A percentile compares a stretch with the other conserved stretches of the same genome.
Conservation (phyloP, 1,140 invertebrate genomes). For the Parapsyche elsis region DNA sequence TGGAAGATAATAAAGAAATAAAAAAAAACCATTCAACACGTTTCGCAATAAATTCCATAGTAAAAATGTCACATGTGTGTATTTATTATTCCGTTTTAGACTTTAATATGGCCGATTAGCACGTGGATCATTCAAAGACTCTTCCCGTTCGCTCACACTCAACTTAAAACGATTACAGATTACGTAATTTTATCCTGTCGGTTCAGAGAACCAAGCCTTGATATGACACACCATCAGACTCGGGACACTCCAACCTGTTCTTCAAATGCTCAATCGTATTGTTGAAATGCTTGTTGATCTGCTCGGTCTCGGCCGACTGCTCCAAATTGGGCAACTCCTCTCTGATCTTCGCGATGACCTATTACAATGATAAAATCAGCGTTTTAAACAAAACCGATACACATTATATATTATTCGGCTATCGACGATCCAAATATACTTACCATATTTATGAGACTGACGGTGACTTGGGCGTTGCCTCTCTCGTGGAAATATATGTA, state of each 20-base stretch:
- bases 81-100: neutral
- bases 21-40: too few species aligned
- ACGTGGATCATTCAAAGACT: neutral
- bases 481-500: slow-evolving; percentile 96
- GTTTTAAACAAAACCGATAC: neutral
- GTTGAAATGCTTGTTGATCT: slow-evolving; percentile 94
- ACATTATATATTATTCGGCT: slow-evolving; percentile 1
- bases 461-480: slow-evolving; percentile 84
- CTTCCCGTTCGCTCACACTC: too few species aligned
- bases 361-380: too few species aligned
- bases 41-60: too few species aligned
- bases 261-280: slow-evolving; percentile 86
- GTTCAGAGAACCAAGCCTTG: slow-evolving; percentile 67
- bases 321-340: slow-evolving; percentile 94
- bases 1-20: too few species aligned
- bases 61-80: too few species aligned
- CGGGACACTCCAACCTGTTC: slow-evolving; percentile 73
- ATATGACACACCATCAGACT: slow-evolving; percentile 72
- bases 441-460: slow-evolving; percentile 69
- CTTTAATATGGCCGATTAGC: slow-evolving; percentile 33
- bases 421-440: slow-evolving; percentile 50
- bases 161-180: too few species aligned
- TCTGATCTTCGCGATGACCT: slow-evolving; percentile 92
- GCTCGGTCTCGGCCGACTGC: slow-evolving; percentile 93
- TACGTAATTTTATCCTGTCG: neutral